phyloP scores from a whole-genome alignment of 53 echinoderm and acorn worm genomes.

The Stichopus horrens region DNA sequence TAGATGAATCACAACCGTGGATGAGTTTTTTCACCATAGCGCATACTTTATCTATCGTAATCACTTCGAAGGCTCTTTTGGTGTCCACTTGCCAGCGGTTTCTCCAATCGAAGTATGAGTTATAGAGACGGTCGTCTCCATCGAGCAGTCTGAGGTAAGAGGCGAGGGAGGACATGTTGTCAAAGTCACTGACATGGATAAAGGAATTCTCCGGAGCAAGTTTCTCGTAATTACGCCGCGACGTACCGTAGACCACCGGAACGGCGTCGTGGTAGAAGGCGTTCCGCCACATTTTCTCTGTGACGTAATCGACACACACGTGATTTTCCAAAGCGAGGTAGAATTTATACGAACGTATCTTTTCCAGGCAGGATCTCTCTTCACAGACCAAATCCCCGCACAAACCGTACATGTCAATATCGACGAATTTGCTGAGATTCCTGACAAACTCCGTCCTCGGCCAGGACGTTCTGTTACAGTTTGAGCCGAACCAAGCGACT shows the following conservation, averaged over 20 bases:
- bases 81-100: background rate
- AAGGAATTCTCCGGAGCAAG: conserved; percentile 4
- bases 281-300: conserved; percentile 23
- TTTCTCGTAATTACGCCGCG: background rate
- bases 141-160: background rate
- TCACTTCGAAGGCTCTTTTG: background rate
- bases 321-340: conserved; percentile 28
- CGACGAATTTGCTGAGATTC: background rate
- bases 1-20: background rate
- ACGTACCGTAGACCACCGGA: conserved; percentile 5
- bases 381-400: conserved; percentile 1
- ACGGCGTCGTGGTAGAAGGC: background rate
- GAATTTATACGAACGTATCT: background rate
- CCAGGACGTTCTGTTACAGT: background rate
- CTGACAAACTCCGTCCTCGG: background rate
- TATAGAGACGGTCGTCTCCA: background rate
- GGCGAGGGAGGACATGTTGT: background rate
- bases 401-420: conserved; percentile 10
- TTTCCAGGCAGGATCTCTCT: background rate
- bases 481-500: conserved; percentile 15
- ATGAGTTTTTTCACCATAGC: conserved; percentile 1
- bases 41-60: background rate
- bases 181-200: conserved; percentile 9
- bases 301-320: background rate
- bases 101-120: conserved; percentile 8